Conservation (phyloP, 2,113 vertebrate species). For the Bostrychus sinensis region DNA sequence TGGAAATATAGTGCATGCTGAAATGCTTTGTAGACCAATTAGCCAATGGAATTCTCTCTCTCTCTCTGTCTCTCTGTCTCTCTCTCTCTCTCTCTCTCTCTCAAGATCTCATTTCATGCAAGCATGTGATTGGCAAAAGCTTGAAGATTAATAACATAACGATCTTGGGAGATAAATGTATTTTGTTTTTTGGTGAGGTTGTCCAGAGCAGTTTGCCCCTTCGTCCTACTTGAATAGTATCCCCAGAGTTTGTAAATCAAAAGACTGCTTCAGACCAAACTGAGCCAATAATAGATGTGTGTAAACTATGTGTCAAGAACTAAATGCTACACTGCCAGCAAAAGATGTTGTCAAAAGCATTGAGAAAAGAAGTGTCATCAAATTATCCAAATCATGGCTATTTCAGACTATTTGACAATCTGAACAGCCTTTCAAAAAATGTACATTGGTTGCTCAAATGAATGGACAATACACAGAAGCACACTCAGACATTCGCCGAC, state of each 20-base stretch:
- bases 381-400: slow-evolving; percentile 9
- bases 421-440: slow-evolving; percentile 3
- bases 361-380: not conserved
- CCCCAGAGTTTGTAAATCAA: not conserved
- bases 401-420: slow-evolving; percentile 3
- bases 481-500: slow-evolving; percentile 19
- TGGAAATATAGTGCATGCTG: too few species aligned
- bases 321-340: not conserved
- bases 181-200: too few species aligned
- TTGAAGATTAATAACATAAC: too few species aligned
- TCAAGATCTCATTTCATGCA: too few species aligned
- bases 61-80: too few species aligned
- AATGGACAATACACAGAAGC: not conserved
- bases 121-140: too few species aligned
- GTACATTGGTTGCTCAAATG: not conserved
- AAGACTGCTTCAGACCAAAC: not conserved
- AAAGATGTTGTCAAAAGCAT: too few species aligned
- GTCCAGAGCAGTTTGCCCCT: too few species aligned
- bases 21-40: too few species aligned
- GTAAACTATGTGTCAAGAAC: not conserved
- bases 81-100: too few species aligned
- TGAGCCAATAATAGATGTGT: not conserved
- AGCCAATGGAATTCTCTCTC: too few species aligned
- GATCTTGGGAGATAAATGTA: too few species aligned
- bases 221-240: not conserved